Conservation (phyloP, 2,888 invertebrate genomes). For the Nomada flava region DNA sequence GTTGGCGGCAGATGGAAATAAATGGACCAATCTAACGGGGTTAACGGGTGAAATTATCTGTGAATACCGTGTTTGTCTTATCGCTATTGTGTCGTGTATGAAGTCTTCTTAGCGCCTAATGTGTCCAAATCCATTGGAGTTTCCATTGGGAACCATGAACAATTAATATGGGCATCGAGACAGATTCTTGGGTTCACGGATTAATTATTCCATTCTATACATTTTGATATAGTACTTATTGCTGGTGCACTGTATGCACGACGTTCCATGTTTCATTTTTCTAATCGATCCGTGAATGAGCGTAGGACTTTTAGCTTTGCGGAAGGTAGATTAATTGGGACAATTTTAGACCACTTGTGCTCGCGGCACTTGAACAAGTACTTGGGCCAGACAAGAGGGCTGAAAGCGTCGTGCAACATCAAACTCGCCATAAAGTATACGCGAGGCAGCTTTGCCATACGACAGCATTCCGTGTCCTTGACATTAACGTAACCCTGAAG, state of each 20-base stretch:
- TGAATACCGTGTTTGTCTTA: constrained; percentile 31
- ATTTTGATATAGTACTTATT: no score
- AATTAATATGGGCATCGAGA: no score
- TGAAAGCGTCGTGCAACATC: constrained; percentile 12
- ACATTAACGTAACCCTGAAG: constrained; percentile 59
- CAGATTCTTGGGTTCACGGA: not conserved
- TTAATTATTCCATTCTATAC: not conserved
- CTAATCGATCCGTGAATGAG: not conserved
- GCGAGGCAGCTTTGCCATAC: not conserved
- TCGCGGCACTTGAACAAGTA: constrained; percentile 40
- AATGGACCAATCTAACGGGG: constrained; percentile 63
- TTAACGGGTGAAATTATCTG: constrained; percentile 69
- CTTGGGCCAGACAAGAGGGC: constrained; percentile 24
- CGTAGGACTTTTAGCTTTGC: constrained; percentile 1
- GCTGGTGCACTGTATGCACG: no score
- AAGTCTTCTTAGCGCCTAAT: constrained; percentile 21
- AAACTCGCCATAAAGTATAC: constrained; percentile 32
- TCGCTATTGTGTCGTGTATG: not conserved
- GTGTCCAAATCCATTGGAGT: not conserved
- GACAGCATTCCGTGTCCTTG: constrained; percentile 59
- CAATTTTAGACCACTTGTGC: constrained; percentile 40
- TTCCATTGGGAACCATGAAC: no score
- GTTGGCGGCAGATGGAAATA: constrained; percentile 52
- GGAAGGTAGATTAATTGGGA: constrained; percentile 32
- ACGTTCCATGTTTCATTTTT: not conserved